These are phyloP conservation scores for Desmodus rotundus DNA, from an alignment of 2,113 vertebrate species.

Conservation along the genomic window DNA sequence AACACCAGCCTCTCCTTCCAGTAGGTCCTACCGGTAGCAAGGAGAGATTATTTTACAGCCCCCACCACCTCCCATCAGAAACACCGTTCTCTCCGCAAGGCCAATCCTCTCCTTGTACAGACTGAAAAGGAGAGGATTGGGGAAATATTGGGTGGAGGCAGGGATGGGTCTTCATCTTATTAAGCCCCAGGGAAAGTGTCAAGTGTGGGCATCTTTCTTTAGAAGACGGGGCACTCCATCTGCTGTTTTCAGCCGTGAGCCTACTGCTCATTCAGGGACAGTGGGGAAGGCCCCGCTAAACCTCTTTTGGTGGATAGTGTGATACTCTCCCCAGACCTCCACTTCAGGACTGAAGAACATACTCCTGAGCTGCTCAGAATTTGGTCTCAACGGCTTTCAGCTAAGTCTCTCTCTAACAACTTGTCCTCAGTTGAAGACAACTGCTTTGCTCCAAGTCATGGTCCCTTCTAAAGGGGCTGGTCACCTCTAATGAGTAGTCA, in stretches of 20 bases:
- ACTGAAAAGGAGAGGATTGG: background rate
- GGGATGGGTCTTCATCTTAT: background rate
- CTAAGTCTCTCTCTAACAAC: background rate
- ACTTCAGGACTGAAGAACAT: background rate
- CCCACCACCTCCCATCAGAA: background rate
- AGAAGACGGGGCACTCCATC: background rate
- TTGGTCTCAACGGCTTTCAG: background rate
- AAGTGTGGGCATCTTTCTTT: background rate
- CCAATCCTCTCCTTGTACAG: too few relatives aligned
- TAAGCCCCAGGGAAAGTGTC: background rate
- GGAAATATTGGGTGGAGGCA: background rate
- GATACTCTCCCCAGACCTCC: background rate
- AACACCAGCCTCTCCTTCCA: background rate
- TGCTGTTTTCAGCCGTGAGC: background rate
- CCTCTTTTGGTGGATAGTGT: background rate
- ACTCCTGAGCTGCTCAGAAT: background rate
- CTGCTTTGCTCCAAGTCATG: background rate
- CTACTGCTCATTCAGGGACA: background rate
- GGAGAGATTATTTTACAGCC: background rate
- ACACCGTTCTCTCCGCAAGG: background rate
- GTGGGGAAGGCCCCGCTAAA: background rate
- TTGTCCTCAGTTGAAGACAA: background rate
- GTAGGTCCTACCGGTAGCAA: fast-evolving
- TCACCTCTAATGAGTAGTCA: background rate
- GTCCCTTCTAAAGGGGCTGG: background rate